phyloP scores from a whole-genome alignment of 1,140 invertebrate species.

The Teleogryllus occipitalis region DNA sequence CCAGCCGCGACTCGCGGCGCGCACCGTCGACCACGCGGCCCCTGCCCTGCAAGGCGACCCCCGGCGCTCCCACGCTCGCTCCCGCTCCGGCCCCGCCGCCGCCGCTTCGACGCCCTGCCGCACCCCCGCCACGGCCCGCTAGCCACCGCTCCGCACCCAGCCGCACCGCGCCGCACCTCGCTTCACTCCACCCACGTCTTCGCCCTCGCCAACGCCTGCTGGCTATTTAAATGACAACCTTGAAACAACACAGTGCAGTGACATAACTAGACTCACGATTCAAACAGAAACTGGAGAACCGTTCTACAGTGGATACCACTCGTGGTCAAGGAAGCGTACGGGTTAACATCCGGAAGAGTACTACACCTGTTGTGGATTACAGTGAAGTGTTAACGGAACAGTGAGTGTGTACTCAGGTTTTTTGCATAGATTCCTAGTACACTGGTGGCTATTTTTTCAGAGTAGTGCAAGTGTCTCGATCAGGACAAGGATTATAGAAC shows the following conservation, averaged over 20 bases:
- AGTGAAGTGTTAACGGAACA: background rate
- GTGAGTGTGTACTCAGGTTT: background rate
- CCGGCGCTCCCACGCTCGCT: background rate
- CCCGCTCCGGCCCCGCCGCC: background rate
- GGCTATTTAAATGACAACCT: conserved; percentile 1
- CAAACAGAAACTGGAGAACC: background rate
- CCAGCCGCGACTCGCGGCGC: too few species aligned
- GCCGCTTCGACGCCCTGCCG: background rate
- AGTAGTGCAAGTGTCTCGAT: background rate
- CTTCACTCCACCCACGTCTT: background rate
- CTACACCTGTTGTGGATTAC: background rate
- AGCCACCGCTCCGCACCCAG: background rate
- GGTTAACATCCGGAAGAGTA: background rate
- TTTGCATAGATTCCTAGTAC: background rate
- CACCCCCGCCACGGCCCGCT: background rate
- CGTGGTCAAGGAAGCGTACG: background rate
- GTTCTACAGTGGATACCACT: background rate
- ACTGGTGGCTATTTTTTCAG: background rate
- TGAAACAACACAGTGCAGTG: conserved; percentile 3
- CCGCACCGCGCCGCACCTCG: too few species aligned
- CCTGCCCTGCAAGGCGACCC: background rate
- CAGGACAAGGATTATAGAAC: background rate
- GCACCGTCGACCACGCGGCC: background rate
- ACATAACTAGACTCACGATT: background rate
- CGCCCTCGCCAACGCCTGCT: background rate